These are phyloP conservation scores for Elephantulus edwardii DNA, from an alignment of 2,113 vertebrate genomes.

Conservation along the genomic window DNA sequence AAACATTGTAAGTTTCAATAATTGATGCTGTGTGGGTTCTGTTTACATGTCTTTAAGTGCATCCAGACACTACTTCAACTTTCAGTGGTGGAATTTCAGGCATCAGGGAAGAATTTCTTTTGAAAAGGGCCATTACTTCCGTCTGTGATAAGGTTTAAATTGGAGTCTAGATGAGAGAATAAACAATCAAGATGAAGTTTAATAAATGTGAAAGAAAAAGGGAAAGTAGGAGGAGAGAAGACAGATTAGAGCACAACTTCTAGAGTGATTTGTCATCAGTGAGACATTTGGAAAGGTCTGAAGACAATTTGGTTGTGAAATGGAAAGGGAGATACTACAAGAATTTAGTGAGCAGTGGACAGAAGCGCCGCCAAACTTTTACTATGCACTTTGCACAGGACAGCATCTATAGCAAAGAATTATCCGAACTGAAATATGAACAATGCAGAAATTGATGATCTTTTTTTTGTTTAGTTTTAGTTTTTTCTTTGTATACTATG, in stretches of 20 bases:
- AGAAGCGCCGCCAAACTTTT: neutral
- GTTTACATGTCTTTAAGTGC: neutral
- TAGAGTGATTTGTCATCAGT: neutral
- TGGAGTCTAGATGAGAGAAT: neutral
- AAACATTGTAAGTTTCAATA: neutral
- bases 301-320: neutral
- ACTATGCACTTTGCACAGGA: neutral
- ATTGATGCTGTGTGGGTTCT: neutral
- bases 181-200: neutral
- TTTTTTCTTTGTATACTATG: neutral
- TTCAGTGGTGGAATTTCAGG: neutral
- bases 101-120: neutral
- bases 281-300: neutral
- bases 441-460: neutral
- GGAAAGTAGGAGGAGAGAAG: neutral
- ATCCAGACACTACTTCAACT: neutral
- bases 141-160: neutral
- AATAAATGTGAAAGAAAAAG: neutral
- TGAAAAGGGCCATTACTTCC: neutral
- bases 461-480: too few species aligned
- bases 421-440: neutral
- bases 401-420: neutral
- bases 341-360: neutral
- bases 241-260: neutral
- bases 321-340: neutral